phyloP scores from a whole-genome alignment of 2,888 invertebrate genomes.

The Acholoe squamosa region DNA sequence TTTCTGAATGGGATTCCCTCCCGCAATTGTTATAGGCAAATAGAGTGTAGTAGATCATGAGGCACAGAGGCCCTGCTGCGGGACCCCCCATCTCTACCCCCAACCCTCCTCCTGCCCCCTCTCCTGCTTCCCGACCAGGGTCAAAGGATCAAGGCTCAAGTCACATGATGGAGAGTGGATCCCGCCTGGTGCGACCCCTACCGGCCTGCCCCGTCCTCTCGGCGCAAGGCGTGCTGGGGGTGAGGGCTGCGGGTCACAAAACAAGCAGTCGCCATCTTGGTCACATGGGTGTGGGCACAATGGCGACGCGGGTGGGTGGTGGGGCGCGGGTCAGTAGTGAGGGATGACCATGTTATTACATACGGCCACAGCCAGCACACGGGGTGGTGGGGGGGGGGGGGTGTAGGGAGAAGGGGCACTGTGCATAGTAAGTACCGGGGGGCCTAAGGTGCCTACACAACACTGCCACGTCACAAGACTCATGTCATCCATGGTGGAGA shows the following conservation, averaged over 20 bases:
- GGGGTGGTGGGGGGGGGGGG: not conserved
- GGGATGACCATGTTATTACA: constrained; percentile 58
- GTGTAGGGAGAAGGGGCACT: not conserved
- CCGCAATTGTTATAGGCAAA: constrained; percentile 55
- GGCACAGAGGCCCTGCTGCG: not conserved
- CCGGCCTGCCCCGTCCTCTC: not conserved
- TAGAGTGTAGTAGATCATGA: constrained; percentile 52
- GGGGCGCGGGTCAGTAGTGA: constrained; percentile 25
- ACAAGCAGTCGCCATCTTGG: constrained; percentile 46
- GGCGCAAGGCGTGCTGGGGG: not conserved
- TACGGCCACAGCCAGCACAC: not conserved
- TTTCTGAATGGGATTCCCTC: constrained; percentile 43
- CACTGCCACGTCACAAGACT: constrained; percentile 18
- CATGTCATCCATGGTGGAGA: not conserved
- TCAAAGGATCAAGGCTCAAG: constrained; percentile 60
- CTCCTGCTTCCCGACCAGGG: constrained; percentile 14
- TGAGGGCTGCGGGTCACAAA: constrained; percentile 1
- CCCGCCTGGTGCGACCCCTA: not conserved
- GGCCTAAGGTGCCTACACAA: too few relatives aligned
- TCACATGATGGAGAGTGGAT: constrained; percentile 54
- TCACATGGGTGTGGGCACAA: constrained; percentile 27
- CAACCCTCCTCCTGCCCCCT: not conserved
- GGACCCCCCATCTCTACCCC: not conserved
- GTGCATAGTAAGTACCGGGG: not conserved
- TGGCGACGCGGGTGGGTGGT: not conserved